These are phyloP conservation scores for Argynnis bischoffii DNA, from an alignment of 2,888 invertebrate genomes.

Conservation along the genomic window DNA sequence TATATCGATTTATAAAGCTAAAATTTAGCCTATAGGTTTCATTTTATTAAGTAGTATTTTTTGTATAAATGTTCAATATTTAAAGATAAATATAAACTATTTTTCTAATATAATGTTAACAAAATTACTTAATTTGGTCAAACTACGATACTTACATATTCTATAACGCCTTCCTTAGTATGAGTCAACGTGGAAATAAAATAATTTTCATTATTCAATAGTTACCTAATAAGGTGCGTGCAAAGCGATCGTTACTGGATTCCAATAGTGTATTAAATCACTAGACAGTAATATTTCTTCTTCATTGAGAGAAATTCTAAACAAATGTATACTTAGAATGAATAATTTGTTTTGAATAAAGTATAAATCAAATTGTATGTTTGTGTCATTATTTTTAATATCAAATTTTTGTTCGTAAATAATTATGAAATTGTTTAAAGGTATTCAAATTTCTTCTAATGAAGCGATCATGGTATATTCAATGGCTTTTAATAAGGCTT, in stretches of 20 bases:
- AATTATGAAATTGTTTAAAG: constrained; percentile 18
- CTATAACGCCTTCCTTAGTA: constrained; percentile 42
- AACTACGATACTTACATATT: constrained; percentile 39
- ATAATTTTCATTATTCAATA: constrained; percentile 51
- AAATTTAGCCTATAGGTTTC: constrained; percentile 18
- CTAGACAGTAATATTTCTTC: constrained; percentile 25
- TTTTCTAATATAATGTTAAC: background rate
- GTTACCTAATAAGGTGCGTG: constrained; percentile 50
- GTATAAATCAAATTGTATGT: background rate
- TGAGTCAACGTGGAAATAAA: constrained; percentile 57
- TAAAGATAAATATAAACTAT: background rate
- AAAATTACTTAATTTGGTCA: constrained; percentile 11
- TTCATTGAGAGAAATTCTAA: constrained; percentile 27
- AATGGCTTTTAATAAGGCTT: constrained; percentile 25
- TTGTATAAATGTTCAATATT: too few species aligned
- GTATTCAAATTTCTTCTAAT: constrained; percentile 28
- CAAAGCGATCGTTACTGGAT: constrained; percentile 44
- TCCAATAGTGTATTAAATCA: constrained; percentile 36
- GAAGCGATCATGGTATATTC: constrained; percentile 24
- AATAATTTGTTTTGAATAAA: constrained; percentile 1
- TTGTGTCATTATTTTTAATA: too few species aligned
- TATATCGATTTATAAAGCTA: constrained; percentile 55
- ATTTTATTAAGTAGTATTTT: background rate
- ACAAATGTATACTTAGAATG: constrained; percentile 10
- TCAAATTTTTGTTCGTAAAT: too few species aligned